Evolutionary conservation across 2,797 vertebrate genomes (phyloP).

Genomic region (Myotis findleyi): DNA sequence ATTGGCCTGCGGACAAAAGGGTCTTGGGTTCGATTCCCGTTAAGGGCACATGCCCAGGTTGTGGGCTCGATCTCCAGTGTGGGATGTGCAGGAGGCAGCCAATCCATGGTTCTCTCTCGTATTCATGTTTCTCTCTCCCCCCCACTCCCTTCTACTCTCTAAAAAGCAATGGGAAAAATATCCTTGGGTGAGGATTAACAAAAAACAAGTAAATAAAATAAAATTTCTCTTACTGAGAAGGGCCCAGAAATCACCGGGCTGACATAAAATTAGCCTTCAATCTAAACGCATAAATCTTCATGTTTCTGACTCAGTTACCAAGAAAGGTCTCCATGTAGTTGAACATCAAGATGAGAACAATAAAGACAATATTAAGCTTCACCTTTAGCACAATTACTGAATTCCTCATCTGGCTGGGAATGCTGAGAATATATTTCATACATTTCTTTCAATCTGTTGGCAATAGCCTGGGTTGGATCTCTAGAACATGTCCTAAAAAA

Average conservation of each 20-base stretch:
- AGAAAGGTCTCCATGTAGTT: neutral
- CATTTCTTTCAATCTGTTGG: conserved; percentile 93
- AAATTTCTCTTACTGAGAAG: conserved; percentile 33
- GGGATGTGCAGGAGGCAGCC: no score
- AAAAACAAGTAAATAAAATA: neutral
- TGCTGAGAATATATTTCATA: conserved; percentile 91
- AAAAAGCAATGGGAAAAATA: no score
- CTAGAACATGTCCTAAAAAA: conserved; percentile 91
- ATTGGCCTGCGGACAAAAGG: no score
- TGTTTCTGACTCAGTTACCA: conserved; percentile 2
- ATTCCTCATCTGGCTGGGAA: conserved; percentile 85
- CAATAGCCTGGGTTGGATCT: conserved; percentile 93
- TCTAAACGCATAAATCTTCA: neutral
- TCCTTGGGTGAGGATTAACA: no score
- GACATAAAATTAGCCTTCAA: conserved; percentile 11
- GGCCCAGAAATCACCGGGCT: neutral
- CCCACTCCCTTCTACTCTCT: no score
- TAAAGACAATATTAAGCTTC: conserved; percentile 16
- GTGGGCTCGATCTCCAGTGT: no score
- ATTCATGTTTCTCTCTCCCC: no score
- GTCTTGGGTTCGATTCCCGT: no score
- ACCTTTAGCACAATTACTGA: conserved; percentile 91
- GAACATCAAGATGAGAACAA: neutral
- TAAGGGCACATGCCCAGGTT: no score
- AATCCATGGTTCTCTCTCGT: no score